phyloP scores from a whole-genome alignment of 2,113 vertebrate species.

The Gymnorhina tibicen region DNA sequence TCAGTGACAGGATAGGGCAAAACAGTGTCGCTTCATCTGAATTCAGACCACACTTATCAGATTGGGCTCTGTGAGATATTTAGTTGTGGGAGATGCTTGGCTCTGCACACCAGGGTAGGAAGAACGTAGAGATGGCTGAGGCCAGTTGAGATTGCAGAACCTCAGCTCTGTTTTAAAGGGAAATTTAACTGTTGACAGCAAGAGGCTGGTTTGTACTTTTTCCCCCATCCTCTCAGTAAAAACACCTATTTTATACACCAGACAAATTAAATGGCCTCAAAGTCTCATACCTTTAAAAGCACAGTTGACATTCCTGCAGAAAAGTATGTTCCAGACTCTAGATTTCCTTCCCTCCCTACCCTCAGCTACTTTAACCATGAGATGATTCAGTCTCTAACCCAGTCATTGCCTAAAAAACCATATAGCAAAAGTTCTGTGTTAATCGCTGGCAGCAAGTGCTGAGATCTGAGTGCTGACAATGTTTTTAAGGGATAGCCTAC shows the following conservation, averaged over 20 bases:
- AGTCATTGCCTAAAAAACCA: neutral
- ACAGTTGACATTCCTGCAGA: neutral
- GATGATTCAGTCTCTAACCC: neutral
- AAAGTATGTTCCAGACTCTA: neutral
- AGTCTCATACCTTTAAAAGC: neutral
- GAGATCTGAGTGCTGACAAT: neutral
- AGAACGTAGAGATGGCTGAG: neutral
- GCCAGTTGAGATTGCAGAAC: neutral
- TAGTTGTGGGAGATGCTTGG: neutral
- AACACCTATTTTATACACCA: neutral
- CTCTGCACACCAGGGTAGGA: neutral
- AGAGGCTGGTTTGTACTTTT: neutral
- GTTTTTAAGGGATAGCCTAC: neutral
- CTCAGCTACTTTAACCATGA: neutral
- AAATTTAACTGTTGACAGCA: neutral
- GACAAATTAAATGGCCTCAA: neutral
- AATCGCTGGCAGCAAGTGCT: neutral
- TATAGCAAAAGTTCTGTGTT: neutral
- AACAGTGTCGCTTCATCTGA: neutral
- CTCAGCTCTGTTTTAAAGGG: neutral
- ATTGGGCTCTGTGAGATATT: neutral
- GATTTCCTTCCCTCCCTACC: neutral
- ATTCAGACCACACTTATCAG: neutral
- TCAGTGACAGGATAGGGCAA: neutral
- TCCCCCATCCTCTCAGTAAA: neutral